These are phyloP conservation scores for Drosophila santomea DNA, from an alignment of 1,140 invertebrate species.

Conservation along the genomic window DNA sequence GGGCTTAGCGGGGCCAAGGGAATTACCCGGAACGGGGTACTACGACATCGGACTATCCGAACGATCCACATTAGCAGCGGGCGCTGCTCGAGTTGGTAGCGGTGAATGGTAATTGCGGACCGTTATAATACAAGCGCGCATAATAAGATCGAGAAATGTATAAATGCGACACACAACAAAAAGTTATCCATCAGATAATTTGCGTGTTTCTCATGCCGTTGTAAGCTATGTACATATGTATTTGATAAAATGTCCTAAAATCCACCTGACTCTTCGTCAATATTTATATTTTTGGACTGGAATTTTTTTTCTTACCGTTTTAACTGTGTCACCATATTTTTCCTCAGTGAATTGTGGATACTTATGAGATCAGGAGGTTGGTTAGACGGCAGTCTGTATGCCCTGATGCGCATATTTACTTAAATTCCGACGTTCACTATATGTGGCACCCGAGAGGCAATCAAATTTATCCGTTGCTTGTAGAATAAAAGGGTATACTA, in stretches of 20 bases:
- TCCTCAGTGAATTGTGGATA: not conserved
- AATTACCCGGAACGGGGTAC: conserved; percentile 1
- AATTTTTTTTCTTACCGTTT: not conserved
- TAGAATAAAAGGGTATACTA: too few relatives aligned
- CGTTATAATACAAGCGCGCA: conserved; percentile 78
- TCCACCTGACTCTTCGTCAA: too few relatives aligned
- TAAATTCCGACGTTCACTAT: conserved; percentile 63
- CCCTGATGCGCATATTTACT: conserved; percentile 73
- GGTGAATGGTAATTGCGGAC: conserved; percentile 80
- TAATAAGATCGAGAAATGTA: conserved; percentile 65
- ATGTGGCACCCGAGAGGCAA: conserved; percentile 61
- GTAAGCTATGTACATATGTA: too few relatives aligned
- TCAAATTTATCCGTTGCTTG: not conserved
- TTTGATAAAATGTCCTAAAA: too few relatives aligned
- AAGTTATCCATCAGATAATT: not conserved
- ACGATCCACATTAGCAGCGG: conserved; percentile 66
- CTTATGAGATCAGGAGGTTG: conserved; percentile 15
- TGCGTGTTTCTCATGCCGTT: too few relatives aligned
- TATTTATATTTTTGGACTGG: not conserved
- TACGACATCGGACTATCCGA: conserved; percentile 9
- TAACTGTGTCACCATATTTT: not conserved
- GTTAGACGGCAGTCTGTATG: conserved; percentile 28
- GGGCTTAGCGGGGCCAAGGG: not conserved
- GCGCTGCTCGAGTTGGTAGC: conserved; percentile 58
- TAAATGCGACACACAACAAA: conserved; percentile 17